phyloP scores from a whole-genome alignment of 2,797 vertebrate species.

The Pangasius krempfi region DNA sequence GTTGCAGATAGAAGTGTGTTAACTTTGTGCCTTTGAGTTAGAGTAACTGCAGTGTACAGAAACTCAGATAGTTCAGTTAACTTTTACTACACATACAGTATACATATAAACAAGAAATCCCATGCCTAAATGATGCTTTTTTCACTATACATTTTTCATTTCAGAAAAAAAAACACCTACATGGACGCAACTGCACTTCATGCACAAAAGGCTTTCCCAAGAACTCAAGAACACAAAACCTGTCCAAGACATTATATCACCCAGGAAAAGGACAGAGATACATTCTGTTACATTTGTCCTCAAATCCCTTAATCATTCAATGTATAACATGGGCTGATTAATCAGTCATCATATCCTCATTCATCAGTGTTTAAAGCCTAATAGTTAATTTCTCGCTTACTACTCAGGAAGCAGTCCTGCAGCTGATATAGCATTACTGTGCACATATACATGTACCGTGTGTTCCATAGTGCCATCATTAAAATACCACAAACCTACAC shows the following conservation, averaged over 20 bases:
- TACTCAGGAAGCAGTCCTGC: not conserved
- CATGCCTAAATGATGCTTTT: not conserved
- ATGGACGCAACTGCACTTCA: not conserved
- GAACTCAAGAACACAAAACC: not conserved
- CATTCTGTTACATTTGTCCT: not conserved
- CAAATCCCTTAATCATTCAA: not conserved
- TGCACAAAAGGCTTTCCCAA: not conserved
- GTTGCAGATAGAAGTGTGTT: slow-evolving; percentile 30
- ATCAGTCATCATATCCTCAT: not conserved
- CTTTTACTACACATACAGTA: not conserved
- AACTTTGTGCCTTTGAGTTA: not conserved
- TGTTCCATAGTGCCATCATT: not conserved
- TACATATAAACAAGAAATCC: not conserved
- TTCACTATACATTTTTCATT: not conserved
- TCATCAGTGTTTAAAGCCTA: not conserved
- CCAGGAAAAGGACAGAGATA: not conserved
- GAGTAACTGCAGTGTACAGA: not conserved
- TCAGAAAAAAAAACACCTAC: slow-evolving; percentile 17
- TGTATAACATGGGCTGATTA: not conserved
- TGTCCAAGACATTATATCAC: not conserved
- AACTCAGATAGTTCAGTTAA: not conserved
- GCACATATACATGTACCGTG: not conserved
- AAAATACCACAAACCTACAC: not conserved
- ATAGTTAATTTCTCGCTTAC: not conserved
- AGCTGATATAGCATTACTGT: not conserved